Conservation (phyloP, 2,113 vertebrate genomes). For the Phyllostomus hastatus region DNA sequence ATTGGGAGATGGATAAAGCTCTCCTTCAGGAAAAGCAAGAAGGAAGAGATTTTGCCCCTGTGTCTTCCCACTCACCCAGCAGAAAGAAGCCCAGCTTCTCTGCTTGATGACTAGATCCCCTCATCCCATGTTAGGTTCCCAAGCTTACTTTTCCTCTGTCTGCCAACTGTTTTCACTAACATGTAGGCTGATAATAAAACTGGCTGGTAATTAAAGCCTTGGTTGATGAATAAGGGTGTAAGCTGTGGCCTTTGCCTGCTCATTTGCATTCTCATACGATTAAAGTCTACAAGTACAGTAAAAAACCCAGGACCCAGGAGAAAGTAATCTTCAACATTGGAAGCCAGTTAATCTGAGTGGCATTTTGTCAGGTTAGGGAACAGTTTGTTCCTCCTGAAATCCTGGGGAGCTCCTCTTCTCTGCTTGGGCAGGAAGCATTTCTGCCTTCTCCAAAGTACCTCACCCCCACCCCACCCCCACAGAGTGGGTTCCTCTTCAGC, state of each 20-base stretch:
- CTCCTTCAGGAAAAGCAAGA: not conserved
- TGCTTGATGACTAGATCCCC: not conserved
- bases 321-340: not conserved
- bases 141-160: not conserved
- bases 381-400: not conserved
- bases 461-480: not conserved
- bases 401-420: not conserved
- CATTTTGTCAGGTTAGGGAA: not conserved
- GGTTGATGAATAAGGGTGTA: not conserved
- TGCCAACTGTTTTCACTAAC: not conserved
- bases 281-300: not conserved
- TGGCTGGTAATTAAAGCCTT: not conserved
- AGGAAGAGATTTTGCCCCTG: not conserved
- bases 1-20: not conserved
- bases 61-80: not conserved
- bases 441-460: not conserved
- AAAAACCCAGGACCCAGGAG: not conserved
- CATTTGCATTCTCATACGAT: not conserved
- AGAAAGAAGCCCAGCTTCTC: not conserved
- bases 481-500: not conserved
- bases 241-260: not conserved
- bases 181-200: not conserved
- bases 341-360: not conserved
- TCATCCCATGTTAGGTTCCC: not conserved
- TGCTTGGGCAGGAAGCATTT: not conserved